Base-by-base conservation (phyloP, 1,140 invertebrate genomes). In the Drosophila sp. region DNA sequence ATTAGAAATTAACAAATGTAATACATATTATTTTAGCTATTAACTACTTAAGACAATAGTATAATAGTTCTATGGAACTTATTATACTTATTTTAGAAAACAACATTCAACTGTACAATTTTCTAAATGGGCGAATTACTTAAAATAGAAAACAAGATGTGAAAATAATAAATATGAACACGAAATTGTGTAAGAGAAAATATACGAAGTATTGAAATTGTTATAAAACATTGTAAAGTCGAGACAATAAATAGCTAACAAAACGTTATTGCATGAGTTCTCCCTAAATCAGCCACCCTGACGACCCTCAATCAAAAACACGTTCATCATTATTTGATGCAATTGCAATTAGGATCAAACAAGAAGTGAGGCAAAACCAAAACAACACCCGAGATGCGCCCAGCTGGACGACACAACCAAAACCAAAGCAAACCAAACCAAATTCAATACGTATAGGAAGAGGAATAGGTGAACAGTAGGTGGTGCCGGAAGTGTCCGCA, bases 401-500 rank as follows among this genome's bases (percentile, higher is more conserved):
- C 79, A 89, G 79, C 76, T 76, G 84, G 79, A n/a, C 65, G 64
- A 60, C 44, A 29, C 55, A 58, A 40, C 70, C 62, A 55, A 64
- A 72, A 17, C 17, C 17, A 17, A 17, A 17, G 17, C 17, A 57
- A 58, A 40, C 70, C 62, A 55, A 64, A 72, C 44, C 44, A 50
- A 50, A 50, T 10, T 50, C 44, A 38, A 47, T 41, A 30, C 30
- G 38, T 41, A 33, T 32, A 54, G 29, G 25, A 50, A 50, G 8
- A 25, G 44, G 6, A 8, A 50, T 47, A 54, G 38, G 66, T 66
- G 72, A 84, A 79, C 84, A 80, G 84, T 87, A 87, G 84, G 84
- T 84, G 84, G 84, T 89, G 84, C 84, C 84, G 84, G 84, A 89
- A 89, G 77, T 89, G 66, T 64, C 76, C 8, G 17, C 23, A 33